Conservation (phyloP, 2,797 vertebrate genomes). For the Bufotes viridis region DNA sequence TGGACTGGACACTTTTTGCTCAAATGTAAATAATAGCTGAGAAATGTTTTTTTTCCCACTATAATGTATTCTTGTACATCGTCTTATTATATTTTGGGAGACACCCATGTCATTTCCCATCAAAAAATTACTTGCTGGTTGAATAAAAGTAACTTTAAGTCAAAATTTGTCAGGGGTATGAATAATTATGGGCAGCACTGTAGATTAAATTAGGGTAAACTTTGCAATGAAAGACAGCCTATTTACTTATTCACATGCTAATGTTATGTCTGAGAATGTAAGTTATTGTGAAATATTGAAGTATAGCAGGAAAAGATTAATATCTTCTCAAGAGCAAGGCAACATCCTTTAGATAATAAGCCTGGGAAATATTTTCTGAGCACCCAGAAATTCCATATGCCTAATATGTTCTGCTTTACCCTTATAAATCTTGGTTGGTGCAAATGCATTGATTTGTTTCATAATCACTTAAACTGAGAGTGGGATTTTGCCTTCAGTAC, state of each 20-base stretch:
- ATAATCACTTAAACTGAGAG: background rate
- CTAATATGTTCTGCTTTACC: slow-evolving; percentile 18
- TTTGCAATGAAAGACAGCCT: background rate
- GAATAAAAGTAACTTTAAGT: no score
- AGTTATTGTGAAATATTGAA: slow-evolving; percentile 15
- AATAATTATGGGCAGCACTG: no score
- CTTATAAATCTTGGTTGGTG: background rate
- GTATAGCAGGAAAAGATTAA: slow-evolving; percentile 5
- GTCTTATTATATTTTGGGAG: no score
- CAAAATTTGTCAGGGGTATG: no score
- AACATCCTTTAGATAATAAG: slow-evolving; percentile 14
- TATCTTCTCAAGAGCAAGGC: slow-evolving; percentile 12
- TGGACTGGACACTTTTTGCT: no score
- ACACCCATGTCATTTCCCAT: no score
- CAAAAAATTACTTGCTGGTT: no score
- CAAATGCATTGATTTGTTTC: background rate
- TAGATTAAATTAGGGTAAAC: slow-evolving; percentile 13
- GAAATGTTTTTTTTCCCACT: no score
- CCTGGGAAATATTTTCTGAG: slow-evolving; percentile 32
- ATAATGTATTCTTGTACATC: no score
- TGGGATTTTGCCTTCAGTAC: background rate
- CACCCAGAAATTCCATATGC: slow-evolving; percentile 22
- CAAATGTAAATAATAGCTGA: no score
- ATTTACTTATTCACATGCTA: slow-evolving; percentile 11
- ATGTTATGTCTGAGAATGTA: slow-evolving; percentile 26